Evolutionary conservation across 2,113 vertebrate species (phyloP).

Genomic region (Grallaria varia): DNA sequence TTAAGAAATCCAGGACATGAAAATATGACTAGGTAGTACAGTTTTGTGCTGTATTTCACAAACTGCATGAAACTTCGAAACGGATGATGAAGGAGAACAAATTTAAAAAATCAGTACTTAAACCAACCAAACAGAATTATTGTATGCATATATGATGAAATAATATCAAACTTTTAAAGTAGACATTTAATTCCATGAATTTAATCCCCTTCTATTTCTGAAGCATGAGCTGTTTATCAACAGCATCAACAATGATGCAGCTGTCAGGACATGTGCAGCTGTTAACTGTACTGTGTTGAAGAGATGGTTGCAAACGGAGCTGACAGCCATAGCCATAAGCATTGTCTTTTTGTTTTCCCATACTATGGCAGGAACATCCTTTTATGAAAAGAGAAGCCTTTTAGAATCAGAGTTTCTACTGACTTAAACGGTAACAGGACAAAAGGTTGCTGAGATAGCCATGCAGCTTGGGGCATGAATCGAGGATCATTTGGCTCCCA

Average conservation of each 20-base stretch:
- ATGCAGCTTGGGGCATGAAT: neutral
- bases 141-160: neutral
- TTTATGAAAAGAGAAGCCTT: neutral
- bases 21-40: neutral
- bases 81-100: neutral
- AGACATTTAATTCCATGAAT: neutral
- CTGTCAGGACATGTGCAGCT: neutral
- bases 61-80: neutral
- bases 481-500: neutral
- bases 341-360: neutral
- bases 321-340: neutral
- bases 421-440: neutral
- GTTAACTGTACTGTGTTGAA: neutral
- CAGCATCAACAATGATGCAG: neutral
- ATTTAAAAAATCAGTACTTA: neutral
- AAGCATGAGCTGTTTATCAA: neutral
- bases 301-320: neutral
- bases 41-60: neutral
- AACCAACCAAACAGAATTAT: neutral
- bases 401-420: neutral
- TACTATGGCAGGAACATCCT: neutral
- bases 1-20: neutral
- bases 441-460: neutral
- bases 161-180: neutral
- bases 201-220: neutral